A percentile compares a stretch with the other conserved stretches of the same genome.
Conservation (phyloP, 2,113 vertebrate species). For the Neogale vison region DNA sequence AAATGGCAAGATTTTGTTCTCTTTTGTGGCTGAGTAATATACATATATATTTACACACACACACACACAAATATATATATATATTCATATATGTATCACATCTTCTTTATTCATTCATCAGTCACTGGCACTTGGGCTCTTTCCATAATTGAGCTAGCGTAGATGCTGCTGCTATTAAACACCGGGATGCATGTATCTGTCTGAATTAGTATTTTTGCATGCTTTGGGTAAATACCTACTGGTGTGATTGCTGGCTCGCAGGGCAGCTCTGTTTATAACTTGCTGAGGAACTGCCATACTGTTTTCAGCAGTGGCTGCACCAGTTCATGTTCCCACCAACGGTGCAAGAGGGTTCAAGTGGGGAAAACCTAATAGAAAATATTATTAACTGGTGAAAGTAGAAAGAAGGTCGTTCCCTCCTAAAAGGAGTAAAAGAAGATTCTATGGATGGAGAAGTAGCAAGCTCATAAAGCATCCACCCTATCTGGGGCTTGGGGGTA, state of each 20-base stretch:
- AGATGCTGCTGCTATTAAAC: not conserved
- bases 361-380: not conserved
- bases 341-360: not conserved
- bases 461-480: not conserved
- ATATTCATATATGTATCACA: not conserved
- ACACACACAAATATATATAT: no score
- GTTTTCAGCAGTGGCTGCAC: not conserved
- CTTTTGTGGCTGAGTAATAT: not conserved
- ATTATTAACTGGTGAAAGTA: not conserved
- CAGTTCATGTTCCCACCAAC: not conserved
- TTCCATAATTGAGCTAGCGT: not conserved
- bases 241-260: not conserved
- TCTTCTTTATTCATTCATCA: not conserved
- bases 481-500: not conserved
- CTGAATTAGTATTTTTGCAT: not conserved
- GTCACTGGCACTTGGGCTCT: not conserved
- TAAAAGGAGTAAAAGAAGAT: slow-evolving; percentile 10
- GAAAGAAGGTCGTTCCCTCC: not conserved
- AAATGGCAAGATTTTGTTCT: not conserved
- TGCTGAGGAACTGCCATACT: not conserved
- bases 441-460: not conserved
- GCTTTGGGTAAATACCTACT: not conserved
- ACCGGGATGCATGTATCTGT: not conserved
- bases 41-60: no score
- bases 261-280: not conserved